A percentile compares a stretch with the other conserved stretches of the same genome.
Evolutionary conservation across 1,140 invertebrate genomes (phyloP).

Genomic region (Drosophila sproati): DNA sequence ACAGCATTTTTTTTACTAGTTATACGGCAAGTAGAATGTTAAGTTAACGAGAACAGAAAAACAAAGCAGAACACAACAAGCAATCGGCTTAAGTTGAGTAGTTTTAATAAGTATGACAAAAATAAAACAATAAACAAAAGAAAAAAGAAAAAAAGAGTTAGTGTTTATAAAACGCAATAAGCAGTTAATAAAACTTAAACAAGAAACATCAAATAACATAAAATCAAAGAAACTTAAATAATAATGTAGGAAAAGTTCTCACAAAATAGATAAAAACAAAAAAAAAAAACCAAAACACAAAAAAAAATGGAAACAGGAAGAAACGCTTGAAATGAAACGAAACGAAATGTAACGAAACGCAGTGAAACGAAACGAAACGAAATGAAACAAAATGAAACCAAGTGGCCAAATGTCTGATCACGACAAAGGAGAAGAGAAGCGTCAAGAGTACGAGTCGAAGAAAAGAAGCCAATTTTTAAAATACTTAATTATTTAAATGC

Average conservation of each 20-base stretch:
- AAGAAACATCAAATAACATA: constrained; percentile 29
- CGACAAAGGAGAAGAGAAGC: constrained; percentile 11
- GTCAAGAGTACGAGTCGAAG: constrained; percentile 4
- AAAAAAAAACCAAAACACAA: constrained; percentile 28
- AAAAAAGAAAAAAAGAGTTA: constrained; percentile 51
- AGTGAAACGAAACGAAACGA: constrained; percentile 47
- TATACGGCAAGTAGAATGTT: constrained; percentile 61
- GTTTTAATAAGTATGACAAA: constrained; percentile 61
- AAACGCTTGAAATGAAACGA: constrained; percentile 41
- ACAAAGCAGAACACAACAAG: constrained; percentile 23
- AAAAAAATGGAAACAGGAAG: neutral
- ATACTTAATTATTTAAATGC: constrained; percentile 13
- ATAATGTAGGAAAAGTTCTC: constrained; percentile 71
- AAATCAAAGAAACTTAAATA: constrained; percentile 17
- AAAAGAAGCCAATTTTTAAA: constrained; percentile 63
- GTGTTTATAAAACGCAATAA: constrained; percentile 83
- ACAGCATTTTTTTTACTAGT: constrained; percentile 73
- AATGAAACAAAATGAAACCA: constrained; percentile 66
- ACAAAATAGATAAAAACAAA: constrained; percentile 40
- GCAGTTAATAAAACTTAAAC: constrained; percentile 62
- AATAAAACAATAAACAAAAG: constrained; percentile 23
- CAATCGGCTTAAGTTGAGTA: constrained; percentile 73
- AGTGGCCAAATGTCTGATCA: constrained; percentile 69
- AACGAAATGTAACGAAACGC: constrained; percentile 34
- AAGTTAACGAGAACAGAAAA: constrained; percentile 47